Base-by-base conservation (phyloP, 1,140 invertebrate genomes). In the Musca vetustissima region DNA sequence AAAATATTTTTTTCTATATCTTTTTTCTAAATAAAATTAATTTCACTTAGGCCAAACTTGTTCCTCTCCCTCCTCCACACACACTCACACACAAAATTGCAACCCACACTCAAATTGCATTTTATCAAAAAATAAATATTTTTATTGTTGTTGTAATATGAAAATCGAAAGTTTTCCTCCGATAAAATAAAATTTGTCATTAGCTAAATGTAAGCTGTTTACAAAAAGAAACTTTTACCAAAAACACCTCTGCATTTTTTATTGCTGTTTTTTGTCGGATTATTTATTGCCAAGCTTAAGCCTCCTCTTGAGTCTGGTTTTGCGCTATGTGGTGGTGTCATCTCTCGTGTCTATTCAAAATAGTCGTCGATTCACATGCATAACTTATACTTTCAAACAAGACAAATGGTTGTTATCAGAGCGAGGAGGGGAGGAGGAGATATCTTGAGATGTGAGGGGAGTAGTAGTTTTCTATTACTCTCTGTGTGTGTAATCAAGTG, bases 401-500 rank as follows among this genome's bases (percentile, higher is more conserved):
- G 28, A 32, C 28, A 32, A 9, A 32, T 32, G 28, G 28, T 9
- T 32, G 28, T 3, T 32, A 4, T 3, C 28, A 32, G 3, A 4
- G 28, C 28, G 2, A 43, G 36, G 36, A 9, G 36, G 4, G 36
- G 6, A 8, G 36, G 36, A 8, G 36, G 28, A 28, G 8, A n/a
- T n/a, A n/a, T n/a, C n/a, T n/a, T n/a, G n/a, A n/a, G n/a, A n/a
- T n/a, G n/a, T n/a, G 28, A 8, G 36, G 36, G 36, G 36, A 11
- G 13, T 13, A 43, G 1, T 43, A 43, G 36, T 24, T 66, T 21
- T 48, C 64, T 25, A 21, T 65, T 25, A 15, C 57, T 25, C n/a
- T 28, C 22, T 66, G 47, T n/a, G n/a, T n/a, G n/a, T n/a, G 28
- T 50, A 66, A 15, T 76, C 77, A 77, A 79, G 77, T 79, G 77